Evolutionary conservation across 1,140 invertebrate genomes (phyloP), one percentile per base, ranked within the genome.

Genomic region (Meteorus sp.): DNA sequence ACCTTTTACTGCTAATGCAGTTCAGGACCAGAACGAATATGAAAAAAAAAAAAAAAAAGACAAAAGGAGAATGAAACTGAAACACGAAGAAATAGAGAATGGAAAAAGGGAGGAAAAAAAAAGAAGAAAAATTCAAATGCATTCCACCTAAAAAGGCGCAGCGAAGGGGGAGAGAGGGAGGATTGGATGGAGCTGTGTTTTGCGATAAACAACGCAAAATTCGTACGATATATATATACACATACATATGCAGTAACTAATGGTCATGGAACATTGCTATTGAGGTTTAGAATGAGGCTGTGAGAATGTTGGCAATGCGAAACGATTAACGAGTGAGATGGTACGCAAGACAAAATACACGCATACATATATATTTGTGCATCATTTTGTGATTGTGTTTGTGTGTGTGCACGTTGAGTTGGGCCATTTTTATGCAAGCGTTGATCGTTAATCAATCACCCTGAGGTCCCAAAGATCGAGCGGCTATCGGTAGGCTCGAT

Each of bases 391-490:
- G 23, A 53, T 35, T 53, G 19, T 22, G 33, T 15, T 9, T n/a
- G n/a, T 9, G 23, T 23, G 50, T 41, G 51, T 25, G 33, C n/a
- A 22, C 13, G 54, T n/a, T 48, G 35, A 25, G 56, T 33, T 65
- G 53, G 53, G 63, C n/a, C 62, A 70, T 65, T 71, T 71, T 73
- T 73, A 73, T 73, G 68, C 70, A 71, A 73, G 68, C 62, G 56
- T 25, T 63, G 69, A 71, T 72, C 71, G 67, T 73, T 73, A 73
- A 73, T 73, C 71, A 73, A 73, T 73, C 71, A 72, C 61, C 47
- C 33, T 55, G 63, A 35, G 56, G 43, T 19, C n/a, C 44, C 33
- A 37, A 41, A 53, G 58, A 56, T 59, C 63, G 56, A 64, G 29
- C 47, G 51, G 58, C 17, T 48, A 59, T 22, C 37, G 15, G 31